Evolutionary conservation across 92 coral and sea anemone species (phyloP), one percentile per base, ranked within the genome.

Genomic region (Nematostella vectensis): DNA sequence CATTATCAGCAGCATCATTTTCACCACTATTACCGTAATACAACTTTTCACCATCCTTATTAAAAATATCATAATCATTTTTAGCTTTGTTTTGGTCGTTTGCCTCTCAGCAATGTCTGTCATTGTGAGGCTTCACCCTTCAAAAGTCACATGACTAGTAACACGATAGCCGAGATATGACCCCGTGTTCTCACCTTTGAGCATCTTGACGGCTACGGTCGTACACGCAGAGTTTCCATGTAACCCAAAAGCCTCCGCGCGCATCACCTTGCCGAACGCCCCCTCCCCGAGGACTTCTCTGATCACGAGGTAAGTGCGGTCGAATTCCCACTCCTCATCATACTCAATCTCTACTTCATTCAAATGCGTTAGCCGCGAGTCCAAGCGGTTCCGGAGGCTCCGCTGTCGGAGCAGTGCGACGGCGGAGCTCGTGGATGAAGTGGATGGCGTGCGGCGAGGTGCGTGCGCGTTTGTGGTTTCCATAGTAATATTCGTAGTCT

Each of bases 131-230:
- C n/a, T n/a, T n/a, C n/a, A n/a, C n/a, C n/a, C n/a, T n/a, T n/a
- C n/a, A n/a, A n/a, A n/a, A n/a, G n/a, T n/a, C n/a, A n/a, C n/a
- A n/a, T n/a, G n/a, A n/a, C n/a, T n/a, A n/a, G n/a, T n/a, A n/a
- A n/a, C n/a, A n/a, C n/a, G n/a, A n/a, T n/a, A n/a, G n/a, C n/a
- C 40, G 40, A 33, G 15, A 33, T 33, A 6, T 33, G 40, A 6
- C 15, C 40, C 15, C 6, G 40, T 45, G 21, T 45, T 19, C 42
- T 36, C 15, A 86, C 98, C 98, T 82, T 91, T 91, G 8, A 91
- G 63, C 82, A 83, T 91, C 60, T 91, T 91, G 0, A 91, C 98
- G 9, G 98, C 98, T 19, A 91, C 98, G 27, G 65, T 85, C 24
- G 45, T 25, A 19, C 61, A 50, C 22, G 58, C 52, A 16, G 50